Base-by-base conservation (phyloP, 2,797 vertebrate species). In the Loriculus beryllinus region DNA sequence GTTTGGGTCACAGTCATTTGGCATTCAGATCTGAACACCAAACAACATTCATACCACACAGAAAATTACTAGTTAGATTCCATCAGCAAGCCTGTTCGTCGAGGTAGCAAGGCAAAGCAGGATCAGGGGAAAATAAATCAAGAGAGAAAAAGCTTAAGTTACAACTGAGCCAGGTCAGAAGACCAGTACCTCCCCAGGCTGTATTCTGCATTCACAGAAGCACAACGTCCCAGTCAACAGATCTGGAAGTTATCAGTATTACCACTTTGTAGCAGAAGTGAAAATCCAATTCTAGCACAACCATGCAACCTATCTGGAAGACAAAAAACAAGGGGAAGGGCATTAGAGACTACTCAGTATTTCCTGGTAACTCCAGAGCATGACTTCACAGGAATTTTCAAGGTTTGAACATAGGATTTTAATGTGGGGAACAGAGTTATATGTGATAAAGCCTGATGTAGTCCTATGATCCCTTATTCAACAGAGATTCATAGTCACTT, bases 251-350 rank as follows among this genome's bases (percentile, higher is more conserved):
- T 80, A 20, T 29, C 25, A 39, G 16, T 25, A 25, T 51, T 43
- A 37, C 12, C 35, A 40, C 19, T 21, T 17, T 3, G 26, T 3
- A 52, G 18, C 8, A 20, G 10, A 48, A 75, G 22, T 15, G 26
- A 72, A 82, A 74, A 82, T 12, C 43, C 29, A 64, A 42, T 13
- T 14, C 56, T 28, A 54, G 16, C 12, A 51, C 35, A 45, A n/a
- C 12, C 15, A 54, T 4, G n/a, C 4, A 51, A 49, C 11, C 39
- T 29, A 19, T 5, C 6, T 11, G 33, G 20, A 65, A 49, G 7
- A 5, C 1, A 4, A 47, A 25, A 42, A 42, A 35, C 10, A 12
- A 5, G 2, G 8, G 13, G 7, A 2, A 11, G 51, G 8, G 19
- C 14, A 20, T 37, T 31, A 33, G 14, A 77, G 15, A 65, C 33